These are phyloP conservation scores for Diarsia mendica DNA, from an alignment of 2,888 invertebrate species.

Conservation along the genomic window DNA sequence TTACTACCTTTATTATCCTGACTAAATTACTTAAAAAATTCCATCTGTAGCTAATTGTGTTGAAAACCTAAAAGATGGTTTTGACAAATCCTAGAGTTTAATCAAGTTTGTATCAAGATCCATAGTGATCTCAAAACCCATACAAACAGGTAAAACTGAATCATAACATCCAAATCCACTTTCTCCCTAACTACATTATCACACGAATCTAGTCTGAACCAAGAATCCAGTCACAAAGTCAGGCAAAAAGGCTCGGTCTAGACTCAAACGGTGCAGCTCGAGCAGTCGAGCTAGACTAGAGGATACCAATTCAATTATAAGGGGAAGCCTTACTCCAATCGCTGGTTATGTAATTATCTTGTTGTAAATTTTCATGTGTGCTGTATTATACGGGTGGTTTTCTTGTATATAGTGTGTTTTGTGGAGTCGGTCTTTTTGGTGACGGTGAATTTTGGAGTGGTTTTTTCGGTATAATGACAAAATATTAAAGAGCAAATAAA, in stretches of 20 bases:
- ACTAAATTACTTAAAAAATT: too few relatives aligned
- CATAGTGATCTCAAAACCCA: neutral
- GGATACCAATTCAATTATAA: slow-evolving; percentile 66
- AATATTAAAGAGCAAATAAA: neutral
- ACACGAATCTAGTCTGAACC: slow-evolving; percentile 27
- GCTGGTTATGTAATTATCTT: slow-evolving; percentile 54
- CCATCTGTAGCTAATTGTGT: too few relatives aligned
- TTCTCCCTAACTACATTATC: slow-evolving; percentile 23
- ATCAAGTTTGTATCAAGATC: too few relatives aligned
- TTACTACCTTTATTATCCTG: too few relatives aligned
- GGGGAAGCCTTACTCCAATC: slow-evolving; percentile 63
- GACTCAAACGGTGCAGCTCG: slow-evolving; percentile 25
- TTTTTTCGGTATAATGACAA: neutral
- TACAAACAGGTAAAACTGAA: neutral
- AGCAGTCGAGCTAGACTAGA: slow-evolving; percentile 22
- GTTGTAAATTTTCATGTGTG: slow-evolving; percentile 54
- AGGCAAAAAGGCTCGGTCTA: slow-evolving; percentile 16
- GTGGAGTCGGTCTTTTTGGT: neutral
- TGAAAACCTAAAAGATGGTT: too few relatives aligned
- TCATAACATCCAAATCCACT: slow-evolving; percentile 5
- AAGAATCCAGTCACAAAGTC: slow-evolving; percentile 29
- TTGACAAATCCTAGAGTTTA: too few relatives aligned
- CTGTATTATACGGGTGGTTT: neutral
- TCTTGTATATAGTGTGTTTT: neutral
- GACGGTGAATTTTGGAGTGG: neutral